Evolutionary conservation across 37 sponge, comb jelly and placozoan species (phyloP).

Genomic region (Hexactinellida sp.): DNA sequence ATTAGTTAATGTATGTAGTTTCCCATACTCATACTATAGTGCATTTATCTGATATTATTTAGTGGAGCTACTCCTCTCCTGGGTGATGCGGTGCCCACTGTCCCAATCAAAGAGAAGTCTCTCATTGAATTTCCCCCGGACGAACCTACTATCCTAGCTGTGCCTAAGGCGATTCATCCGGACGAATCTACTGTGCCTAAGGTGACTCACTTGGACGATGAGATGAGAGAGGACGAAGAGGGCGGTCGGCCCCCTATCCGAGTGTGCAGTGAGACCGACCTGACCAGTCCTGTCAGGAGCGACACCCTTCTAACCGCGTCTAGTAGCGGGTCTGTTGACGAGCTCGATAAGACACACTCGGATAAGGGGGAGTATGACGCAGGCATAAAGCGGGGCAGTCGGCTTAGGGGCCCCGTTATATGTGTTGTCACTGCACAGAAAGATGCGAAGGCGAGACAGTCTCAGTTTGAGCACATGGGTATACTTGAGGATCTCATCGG

Average conservation of each 20-base stretch:
- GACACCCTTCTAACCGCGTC: background rate
- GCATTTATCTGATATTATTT: background rate
- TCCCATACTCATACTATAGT: too few relatives aligned
- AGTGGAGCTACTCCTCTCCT: background rate
- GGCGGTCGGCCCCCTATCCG: background rate
- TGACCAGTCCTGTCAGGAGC: background rate
- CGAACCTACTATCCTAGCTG: background rate
- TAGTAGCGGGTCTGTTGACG: background rate
- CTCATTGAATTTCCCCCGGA: background rate
- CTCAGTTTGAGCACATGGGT: background rate
- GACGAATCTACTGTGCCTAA: background rate
- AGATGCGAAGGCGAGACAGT: background rate
- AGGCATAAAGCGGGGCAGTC: background rate
- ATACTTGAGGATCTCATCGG: background rate
- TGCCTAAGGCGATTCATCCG: too few relatives aligned
- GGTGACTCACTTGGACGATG: background rate
- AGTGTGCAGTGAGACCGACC: background rate
- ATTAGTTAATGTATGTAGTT: too few relatives aligned
- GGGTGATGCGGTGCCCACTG: background rate
- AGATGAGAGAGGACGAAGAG: background rate
- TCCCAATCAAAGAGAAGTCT: background rate
- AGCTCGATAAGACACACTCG: background rate
- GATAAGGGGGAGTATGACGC: background rate
- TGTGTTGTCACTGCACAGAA: background rate
- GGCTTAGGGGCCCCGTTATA: background rate